Conservation (phyloP, 2,113 vertebrate species). For the Hydrochoerus hydrochaeris region DNA sequence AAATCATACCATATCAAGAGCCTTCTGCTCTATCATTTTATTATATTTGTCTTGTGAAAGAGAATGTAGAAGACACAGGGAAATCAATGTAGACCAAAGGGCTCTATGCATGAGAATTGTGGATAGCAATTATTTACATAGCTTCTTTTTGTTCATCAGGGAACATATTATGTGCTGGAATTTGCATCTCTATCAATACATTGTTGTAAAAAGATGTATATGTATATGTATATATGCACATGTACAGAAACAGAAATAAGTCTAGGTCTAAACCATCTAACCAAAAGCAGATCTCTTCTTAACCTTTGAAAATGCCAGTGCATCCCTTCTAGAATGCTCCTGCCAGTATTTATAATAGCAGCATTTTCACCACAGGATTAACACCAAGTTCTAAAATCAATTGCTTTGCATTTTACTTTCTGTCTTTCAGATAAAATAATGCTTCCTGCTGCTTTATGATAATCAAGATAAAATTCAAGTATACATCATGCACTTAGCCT, state of each 20-base stretch:
- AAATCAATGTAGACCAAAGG: background rate
- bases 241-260: background rate
- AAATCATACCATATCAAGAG: background rate
- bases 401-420: background rate
- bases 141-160: background rate
- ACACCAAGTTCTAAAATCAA: constrained; percentile 1
- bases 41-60: background rate
- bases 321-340: background rate
- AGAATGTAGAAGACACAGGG: background rate
- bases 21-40: background rate
- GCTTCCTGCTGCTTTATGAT: background rate
- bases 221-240: background rate
- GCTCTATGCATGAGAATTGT: background rate
- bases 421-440: background rate
- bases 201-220: background rate
- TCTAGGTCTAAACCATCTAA: background rate
- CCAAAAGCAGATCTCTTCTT: background rate
- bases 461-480: constrained; percentile 58
- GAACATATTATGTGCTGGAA: background rate
- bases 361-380: background rate
- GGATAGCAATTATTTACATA: background rate
- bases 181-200: background rate
- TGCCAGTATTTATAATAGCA: background rate
- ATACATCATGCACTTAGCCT: constrained; percentile 17
- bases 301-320: background rate